Conservation (phyloP, 2,113 vertebrate species). For the Polypterus bichir region DNA sequence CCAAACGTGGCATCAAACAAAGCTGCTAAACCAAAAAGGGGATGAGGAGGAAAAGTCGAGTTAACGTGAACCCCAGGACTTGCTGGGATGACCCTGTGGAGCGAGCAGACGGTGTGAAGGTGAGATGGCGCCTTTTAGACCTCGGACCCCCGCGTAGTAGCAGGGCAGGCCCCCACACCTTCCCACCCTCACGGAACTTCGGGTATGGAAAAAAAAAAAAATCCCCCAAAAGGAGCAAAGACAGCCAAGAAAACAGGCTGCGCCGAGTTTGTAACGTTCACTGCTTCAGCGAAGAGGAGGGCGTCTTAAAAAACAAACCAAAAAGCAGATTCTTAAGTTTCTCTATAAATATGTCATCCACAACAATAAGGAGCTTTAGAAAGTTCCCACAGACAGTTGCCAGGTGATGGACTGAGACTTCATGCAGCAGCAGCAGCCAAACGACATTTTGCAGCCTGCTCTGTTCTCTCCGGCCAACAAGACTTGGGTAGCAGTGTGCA, state of each 20-base stretch:
- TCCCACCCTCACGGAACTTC: slow-evolving; percentile 40
- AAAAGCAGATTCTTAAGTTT: slow-evolving; percentile 28
- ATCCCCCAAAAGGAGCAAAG: slow-evolving; percentile 52
- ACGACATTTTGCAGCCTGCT: slow-evolving; percentile 63
- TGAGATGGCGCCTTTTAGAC: too few species aligned
- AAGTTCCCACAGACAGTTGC: slow-evolving; percentile 56
- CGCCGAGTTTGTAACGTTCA: slow-evolving; percentile 33
- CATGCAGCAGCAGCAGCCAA: slow-evolving; percentile 71
- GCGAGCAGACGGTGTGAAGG: too few species aligned
- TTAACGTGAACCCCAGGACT: too few species aligned
- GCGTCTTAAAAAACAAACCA: slow-evolving; percentile 17
- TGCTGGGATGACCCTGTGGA: too few species aligned
- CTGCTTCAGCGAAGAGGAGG: background rate
- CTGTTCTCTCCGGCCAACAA: slow-evolving; percentile 50
- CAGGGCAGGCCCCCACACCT: slow-evolving; percentile 22
- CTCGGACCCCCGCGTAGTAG: too few species aligned
- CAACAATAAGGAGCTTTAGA: slow-evolving; percentile 34
- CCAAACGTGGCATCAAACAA: too few species aligned
- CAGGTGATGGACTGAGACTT: slow-evolving; percentile 62
- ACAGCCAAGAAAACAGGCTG: slow-evolving; percentile 45
- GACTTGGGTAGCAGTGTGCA: slow-evolving; percentile 46
- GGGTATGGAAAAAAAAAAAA: slow-evolving; percentile 51
- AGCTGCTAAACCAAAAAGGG: too few species aligned
- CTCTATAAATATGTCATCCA: slow-evolving; percentile 82
- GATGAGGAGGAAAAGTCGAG: too few species aligned